These are phyloP conservation scores for Acronicta leporina DNA, from an alignment of 2,888 invertebrate genomes.

Conservation along the genomic window DNA sequence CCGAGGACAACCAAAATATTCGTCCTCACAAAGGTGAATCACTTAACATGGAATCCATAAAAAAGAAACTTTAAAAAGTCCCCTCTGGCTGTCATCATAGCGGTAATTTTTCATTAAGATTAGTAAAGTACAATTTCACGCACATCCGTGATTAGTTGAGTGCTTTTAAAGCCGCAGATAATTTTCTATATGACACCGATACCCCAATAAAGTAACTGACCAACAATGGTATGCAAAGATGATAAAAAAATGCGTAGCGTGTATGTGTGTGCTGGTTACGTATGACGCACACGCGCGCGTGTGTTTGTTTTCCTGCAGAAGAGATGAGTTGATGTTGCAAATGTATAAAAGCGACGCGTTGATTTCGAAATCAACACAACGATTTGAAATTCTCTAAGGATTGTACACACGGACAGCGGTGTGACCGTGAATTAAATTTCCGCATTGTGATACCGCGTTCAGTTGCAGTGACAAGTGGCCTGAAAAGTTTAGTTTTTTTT, in stretches of 20 bases:
- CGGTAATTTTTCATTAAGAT: conserved; percentile 51
- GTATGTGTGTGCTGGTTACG: conserved; percentile 62
- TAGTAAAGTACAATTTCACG: conserved; percentile 57
- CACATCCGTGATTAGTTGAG: conserved; percentile 60
- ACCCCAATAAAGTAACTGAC: conserved; percentile 77
- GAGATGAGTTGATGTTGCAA: conserved; percentile 85
- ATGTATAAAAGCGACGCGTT: conserved; percentile 86
- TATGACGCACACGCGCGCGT: conserved; percentile 66
- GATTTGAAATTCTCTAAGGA: conserved; percentile 85
- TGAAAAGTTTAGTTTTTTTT: conserved; percentile 64
- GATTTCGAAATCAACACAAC: conserved; percentile 88
- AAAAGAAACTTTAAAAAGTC: conserved; percentile 44
- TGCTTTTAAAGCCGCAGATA: conserved; percentile 62
- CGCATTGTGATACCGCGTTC: conserved; percentile 75
- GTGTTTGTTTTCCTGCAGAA: conserved; percentile 71
- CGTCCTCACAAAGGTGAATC: conserved; percentile 62
- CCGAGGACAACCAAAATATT: conserved; percentile 52
- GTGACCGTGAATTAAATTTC: conserved; percentile 79
- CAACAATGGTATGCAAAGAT: conserved; percentile 77
- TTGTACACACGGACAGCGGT: conserved; percentile 75
- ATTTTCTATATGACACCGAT: conserved; percentile 76
- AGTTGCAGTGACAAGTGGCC: conserved; percentile 74
- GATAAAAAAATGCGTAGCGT: conserved; percentile 77
- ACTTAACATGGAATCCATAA: conserved; percentile 48
- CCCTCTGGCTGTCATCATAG: conserved; percentile 4